Percentiles rank a stretch among this genome's conserved stretches.
Conservation (phyloP, 2,113 vertebrate species). For the Corythaeola cristata region DNA sequence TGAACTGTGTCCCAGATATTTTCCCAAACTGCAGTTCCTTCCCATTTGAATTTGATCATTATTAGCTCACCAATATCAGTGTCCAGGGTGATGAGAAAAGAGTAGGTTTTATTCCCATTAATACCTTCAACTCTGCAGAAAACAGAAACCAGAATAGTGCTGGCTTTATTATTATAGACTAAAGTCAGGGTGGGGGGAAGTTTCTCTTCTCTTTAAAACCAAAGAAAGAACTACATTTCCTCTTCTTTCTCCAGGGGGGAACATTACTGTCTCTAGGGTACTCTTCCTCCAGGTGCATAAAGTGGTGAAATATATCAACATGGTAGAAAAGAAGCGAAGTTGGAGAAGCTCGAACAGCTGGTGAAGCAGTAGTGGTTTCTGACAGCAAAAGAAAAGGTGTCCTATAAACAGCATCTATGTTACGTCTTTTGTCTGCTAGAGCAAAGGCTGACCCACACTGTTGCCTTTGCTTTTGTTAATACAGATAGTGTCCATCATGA, state of each 20-base stretch:
- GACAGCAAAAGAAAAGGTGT: neutral
- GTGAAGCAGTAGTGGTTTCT: neutral
- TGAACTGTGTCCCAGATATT: constrained; percentile 87
- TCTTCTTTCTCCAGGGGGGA: neutral
- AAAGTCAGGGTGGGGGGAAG: neutral
- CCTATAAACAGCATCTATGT: neutral
- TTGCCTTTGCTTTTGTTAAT: neutral
- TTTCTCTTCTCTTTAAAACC: neutral
- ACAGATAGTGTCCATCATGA: neutral
- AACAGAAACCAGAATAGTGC: neutral
- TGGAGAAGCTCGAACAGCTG: neutral
- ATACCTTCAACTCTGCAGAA: constrained; percentile 78
- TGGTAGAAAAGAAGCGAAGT: neutral
- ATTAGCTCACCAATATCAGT: constrained; percentile 87
- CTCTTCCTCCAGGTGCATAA: neutral
- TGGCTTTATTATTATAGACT: neutral
- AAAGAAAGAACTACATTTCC: neutral
- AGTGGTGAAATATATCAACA: neutral
- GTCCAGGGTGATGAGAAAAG: constrained; percentile 89
- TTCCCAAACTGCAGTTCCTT: constrained; percentile 81
- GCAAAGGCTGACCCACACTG: neutral
- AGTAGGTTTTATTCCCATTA: constrained; percentile 84
- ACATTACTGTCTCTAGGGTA: neutral
- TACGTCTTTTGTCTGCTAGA: neutral
- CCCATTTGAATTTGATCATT: constrained; percentile 86